phyloP scores from a whole-genome alignment of 2,797 vertebrate species.

The Syngnathus rostellatus region DNA sequence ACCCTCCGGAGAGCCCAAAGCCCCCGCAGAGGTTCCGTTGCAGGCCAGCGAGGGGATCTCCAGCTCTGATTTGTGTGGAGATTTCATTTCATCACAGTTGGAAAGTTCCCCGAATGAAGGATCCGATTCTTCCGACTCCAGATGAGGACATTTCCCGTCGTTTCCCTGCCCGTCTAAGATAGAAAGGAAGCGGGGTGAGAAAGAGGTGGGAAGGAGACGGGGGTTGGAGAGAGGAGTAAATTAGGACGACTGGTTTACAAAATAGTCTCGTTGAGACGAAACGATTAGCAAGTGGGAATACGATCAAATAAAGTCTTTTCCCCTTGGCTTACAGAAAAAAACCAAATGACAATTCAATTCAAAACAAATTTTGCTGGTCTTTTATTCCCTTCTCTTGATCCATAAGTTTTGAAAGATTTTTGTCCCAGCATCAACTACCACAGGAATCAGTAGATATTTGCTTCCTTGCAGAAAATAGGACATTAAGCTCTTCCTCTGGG shows the following conservation, averaged over 20 bases:
- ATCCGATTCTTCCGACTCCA: slow-evolving; percentile 93
- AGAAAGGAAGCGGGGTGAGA: slow-evolving; percentile 5
- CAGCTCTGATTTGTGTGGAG: slow-evolving; percentile 77
- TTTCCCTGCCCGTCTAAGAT: slow-evolving; percentile 81
- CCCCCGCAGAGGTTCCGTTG: slow-evolving; percentile 54
- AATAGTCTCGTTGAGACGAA: neutral
- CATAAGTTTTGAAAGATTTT: neutral
- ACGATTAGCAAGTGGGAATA: neutral
- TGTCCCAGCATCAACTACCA: neutral
- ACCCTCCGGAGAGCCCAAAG: slow-evolving; percentile 71
- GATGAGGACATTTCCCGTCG: slow-evolving; percentile 88
- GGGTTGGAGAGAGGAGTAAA: slow-evolving; percentile 14
- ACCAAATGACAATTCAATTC: neutral
- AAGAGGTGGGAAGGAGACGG: slow-evolving; percentile 17
- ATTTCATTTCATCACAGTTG: slow-evolving; percentile 88
- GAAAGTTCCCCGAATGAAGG: slow-evolving; percentile 87
- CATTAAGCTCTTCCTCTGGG: too few species aligned
- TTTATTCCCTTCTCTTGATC: neutral
- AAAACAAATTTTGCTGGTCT: neutral
- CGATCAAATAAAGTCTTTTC: neutral
- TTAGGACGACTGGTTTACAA: slow-evolving; percentile 26
- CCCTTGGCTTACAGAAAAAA: too few species aligned
- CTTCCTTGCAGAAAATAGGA: neutral
- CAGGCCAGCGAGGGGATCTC: slow-evolving; percentile 61
- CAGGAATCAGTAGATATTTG: neutral